Evolutionary conservation across 1,140 invertebrate genomes (phyloP), one percentile per base, ranked within the genome.

Genomic region (Frieseomelitta varia): DNA sequence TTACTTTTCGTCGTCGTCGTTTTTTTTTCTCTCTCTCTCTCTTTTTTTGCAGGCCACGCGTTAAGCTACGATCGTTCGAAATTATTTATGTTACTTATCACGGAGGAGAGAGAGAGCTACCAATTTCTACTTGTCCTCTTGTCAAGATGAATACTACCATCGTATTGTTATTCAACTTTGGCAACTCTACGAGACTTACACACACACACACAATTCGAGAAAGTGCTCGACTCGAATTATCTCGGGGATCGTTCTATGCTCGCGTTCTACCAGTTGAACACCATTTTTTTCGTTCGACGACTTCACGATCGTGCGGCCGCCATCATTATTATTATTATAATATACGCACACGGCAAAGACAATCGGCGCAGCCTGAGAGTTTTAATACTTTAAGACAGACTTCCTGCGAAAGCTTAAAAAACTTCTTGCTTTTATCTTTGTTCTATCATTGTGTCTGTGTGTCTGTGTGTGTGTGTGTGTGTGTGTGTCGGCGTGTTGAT

Each of bases 351-450:
- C 74, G 81, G 87, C 80, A 61, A 79, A 81, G 73, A 85, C 55
- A 71, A 72, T 87, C 85, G 79, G 85, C 71, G 85, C 79, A 87
- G 82, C 68, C 78, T 80, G 79, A 79, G 78, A 80, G 83, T 75
- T 88, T 76, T 81, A 88, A 89, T 88, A 88, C 55, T 83, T 88
- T 80, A 61, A 74, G 67, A 86, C 72, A 85, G 72, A 85, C 71
- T 80, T 88, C 55, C 55, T 78, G 84, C 80, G 87, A 84, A 88
- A 89, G 88, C 87, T 88, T 83, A 88, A 83, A 89, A 81, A 89
- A 88, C 79, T 6, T 58, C 47, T 82, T 77, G n/a, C 4, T n/a
- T 67, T 30, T 19, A 30, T 17, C 15, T 30, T 61, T 30, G 2
- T 12, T 61, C 34, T 27, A 34, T 61, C 8, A 19, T n/a, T 73